A percentile compares a stretch with the other conserved stretches of the same genome.
phyloP scores from a whole-genome alignment of 2,113 vertebrate genomes.

The Poecilia latipinna region DNA sequence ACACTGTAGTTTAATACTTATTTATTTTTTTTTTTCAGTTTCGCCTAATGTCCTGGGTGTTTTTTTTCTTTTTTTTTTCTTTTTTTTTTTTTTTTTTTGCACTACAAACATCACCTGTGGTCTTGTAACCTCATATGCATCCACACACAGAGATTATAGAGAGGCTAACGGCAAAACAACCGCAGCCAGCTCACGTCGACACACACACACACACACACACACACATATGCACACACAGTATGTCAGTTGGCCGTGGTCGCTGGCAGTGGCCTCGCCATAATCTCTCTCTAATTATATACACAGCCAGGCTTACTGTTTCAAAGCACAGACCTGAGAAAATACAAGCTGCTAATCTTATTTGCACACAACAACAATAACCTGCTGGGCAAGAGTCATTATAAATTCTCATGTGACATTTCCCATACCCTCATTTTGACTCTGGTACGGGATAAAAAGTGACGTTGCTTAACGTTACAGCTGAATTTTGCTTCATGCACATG shows the following conservation, averaged over 20 bases:
- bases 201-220: conserved; percentile 45
- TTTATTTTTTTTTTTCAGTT: not conserved
- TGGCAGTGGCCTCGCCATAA: conserved; percentile 71
- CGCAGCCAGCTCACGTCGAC: conserved; percentile 48
- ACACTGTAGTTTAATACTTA: not conserved
- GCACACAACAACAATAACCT: conserved; percentile 70
- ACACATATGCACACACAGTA: conserved; percentile 52
- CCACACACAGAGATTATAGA: conserved; percentile 62
- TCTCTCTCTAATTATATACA: conserved; percentile 80
- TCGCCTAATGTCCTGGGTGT: conserved; percentile 40
- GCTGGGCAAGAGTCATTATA: conserved; percentile 30
- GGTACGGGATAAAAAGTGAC: no score
- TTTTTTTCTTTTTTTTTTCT: no score
- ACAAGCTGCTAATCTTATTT: conserved; percentile 79
- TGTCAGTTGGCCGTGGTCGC: conserved; percentile 65
- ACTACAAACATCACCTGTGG: conserved; percentile 72
- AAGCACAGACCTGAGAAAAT: conserved; percentile 79
- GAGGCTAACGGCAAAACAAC: conserved; percentile 48
- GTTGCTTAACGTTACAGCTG: not conserved
- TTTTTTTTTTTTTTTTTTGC: conserved; percentile 7
- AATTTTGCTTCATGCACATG: not conserved
- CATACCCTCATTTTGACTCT: not conserved
- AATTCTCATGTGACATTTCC: not conserved
- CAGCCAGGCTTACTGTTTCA: conserved; percentile 77
- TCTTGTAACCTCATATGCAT: conserved; percentile 55